Percentiles rank a stretch among this genome's conserved stretches.
Evolutionary conservation across 2,113 vertebrate species (phyloP).

Genomic region (Oncorhynchus nerka): DNA sequence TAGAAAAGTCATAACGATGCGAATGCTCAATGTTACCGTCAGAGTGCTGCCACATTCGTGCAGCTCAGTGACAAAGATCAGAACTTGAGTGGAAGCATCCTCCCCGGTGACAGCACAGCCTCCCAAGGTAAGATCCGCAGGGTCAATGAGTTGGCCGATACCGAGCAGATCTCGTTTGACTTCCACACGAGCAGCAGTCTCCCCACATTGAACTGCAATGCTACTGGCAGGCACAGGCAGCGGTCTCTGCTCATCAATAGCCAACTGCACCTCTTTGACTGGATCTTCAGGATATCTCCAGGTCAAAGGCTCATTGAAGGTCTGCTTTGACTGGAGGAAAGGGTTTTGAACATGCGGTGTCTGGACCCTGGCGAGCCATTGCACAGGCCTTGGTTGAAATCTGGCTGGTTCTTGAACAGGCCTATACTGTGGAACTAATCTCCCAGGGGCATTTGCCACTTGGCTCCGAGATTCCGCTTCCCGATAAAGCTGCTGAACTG

Average conservation of each 20-base stretch:
- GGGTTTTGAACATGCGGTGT: background rate
- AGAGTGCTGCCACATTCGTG: constrained; percentile 56
- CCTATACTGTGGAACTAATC: background rate
- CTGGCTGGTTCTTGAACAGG: background rate
- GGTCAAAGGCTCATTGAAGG: constrained; percentile 10
- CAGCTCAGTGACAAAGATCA: constrained; percentile 61
- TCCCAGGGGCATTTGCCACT: background rate
- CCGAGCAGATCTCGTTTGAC: constrained; percentile 61
- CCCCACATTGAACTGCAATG: constrained; percentile 38
- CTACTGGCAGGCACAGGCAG: constrained; percentile 6
- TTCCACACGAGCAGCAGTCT: constrained; percentile 46
- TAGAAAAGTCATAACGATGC: background rate
- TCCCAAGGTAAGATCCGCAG: constrained; percentile 50
- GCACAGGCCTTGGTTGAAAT: background rate
- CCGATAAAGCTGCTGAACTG: background rate
- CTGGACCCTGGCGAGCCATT: constrained; percentile 30
- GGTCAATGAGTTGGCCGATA: constrained; percentile 33
- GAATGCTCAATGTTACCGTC: constrained; percentile 35
- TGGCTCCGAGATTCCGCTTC: no score
- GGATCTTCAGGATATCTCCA: constrained; percentile 48
- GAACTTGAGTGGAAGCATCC: constrained; percentile 19
- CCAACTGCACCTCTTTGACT: background rate
- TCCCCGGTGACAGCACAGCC: constrained; percentile 44
- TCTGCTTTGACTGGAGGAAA: constrained; percentile 19
- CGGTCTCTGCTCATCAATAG: constrained; percentile 17